Evolutionary conservation across 2,888 invertebrate genomes (phyloP).

Genomic region (Ganaspis brasiliensis): DNA sequence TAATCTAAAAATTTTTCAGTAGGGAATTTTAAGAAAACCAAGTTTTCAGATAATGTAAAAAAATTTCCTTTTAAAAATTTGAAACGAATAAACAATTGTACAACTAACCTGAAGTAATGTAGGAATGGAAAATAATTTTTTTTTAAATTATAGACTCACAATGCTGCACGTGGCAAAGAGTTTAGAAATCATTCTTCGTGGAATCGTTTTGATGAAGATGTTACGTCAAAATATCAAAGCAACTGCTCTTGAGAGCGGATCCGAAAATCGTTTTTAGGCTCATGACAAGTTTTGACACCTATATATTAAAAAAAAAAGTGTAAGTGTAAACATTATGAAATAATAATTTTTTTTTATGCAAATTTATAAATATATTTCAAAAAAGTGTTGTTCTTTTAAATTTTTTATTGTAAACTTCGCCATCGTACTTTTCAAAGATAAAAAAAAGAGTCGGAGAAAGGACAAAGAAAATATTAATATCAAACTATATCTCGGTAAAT

Average conservation of each 20-base stretch:
- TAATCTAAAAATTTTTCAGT: no score
- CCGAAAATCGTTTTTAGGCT: neutral
- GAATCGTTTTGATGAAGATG: neutral
- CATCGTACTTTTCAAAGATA: neutral
- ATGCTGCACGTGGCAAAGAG: constrained; percentile 59
- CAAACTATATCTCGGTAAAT: no score
- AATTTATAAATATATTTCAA: neutral
- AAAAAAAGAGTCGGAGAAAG: neutral
- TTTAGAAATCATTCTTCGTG: constrained; percentile 64
- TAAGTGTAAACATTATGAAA: neutral
- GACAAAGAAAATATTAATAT: no score
- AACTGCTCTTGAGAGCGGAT: constrained; percentile 4
- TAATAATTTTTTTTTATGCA: neutral
- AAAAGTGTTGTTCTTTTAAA: neutral
- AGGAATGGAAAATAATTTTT: neutral
- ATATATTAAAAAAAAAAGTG: neutral
- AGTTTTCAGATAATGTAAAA: no score
- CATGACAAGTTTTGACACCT: constrained; percentile 12
- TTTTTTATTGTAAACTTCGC: no score
- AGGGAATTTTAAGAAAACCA: no score
- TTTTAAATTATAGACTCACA: constrained; percentile 59
- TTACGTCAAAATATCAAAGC: constrained; percentile 3
- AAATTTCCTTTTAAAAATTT: no score
- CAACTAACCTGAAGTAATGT: neutral
- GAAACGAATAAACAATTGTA: neutral